A percentile compares a stretch with the other conserved stretches of the same genome.
These are phyloP conservation scores for human DNA, from an alignment of 2,113 vertebrate species.

Conservation along the genomic window DNA sequence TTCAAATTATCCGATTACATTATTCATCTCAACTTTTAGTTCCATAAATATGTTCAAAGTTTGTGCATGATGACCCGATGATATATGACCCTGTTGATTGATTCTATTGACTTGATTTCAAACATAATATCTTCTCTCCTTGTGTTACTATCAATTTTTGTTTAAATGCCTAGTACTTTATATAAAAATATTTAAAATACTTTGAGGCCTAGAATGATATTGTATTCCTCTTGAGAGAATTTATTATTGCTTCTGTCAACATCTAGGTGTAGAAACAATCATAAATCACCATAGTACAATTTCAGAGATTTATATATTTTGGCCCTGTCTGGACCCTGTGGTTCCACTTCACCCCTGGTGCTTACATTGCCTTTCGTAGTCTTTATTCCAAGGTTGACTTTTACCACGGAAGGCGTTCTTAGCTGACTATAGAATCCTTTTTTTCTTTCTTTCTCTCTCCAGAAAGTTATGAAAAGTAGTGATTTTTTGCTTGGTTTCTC, in stretches of 20 bases:
- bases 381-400: background rate
- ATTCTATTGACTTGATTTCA: background rate
- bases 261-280: background rate
- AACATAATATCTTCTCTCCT: background rate
- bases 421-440: background rate
- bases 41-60: background rate
- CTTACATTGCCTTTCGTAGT: background rate
- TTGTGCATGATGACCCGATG: background rate
- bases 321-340: fast-evolving
- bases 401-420: background rate
- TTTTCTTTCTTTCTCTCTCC: background rate
- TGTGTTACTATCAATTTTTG: background rate
- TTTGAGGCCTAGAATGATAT: background rate
- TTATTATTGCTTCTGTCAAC: background rate
- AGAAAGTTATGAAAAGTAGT: background rate
- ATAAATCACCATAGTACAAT: background rate
- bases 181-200: background rate
- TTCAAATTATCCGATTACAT: background rate
- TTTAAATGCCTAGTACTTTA: background rate
- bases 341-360: background rate
- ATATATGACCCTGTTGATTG: background rate
- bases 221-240: background rate
- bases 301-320: background rate
- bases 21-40: background rate
- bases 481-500: background rate